These are phyloP conservation scores for Sicus ferrugineus DNA, from an alignment of 2,888 invertebrate species.

Conservation along the genomic window DNA sequence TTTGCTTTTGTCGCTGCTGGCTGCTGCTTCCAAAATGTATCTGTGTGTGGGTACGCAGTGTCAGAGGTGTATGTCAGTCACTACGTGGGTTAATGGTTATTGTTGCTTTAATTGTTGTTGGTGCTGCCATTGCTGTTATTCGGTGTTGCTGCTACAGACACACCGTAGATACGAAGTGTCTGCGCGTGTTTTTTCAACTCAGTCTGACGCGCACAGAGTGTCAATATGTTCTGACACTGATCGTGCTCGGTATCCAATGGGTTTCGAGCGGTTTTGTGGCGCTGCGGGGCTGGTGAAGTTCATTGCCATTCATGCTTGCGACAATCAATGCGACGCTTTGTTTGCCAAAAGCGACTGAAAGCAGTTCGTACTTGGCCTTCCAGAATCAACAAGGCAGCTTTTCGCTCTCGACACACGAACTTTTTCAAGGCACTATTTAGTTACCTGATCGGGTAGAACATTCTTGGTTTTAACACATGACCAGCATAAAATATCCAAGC, in stretches of 20 bases:
- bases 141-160: too few relatives aligned
- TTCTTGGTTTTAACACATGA: too few relatives aligned
- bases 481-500: too few relatives aligned
- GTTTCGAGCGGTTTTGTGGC: background rate
- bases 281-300: constrained; percentile 51
- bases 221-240: constrained; percentile 52
- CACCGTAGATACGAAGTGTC: too few relatives aligned
- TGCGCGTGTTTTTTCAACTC: constrained; percentile 23
- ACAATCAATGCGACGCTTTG: too few relatives aligned
- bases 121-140: constrained; percentile 44
- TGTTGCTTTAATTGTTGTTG: constrained; percentile 33
- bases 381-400: too few relatives aligned
- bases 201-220: constrained; percentile 46
- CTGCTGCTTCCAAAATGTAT: background rate
- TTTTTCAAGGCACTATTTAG: too few relatives aligned
- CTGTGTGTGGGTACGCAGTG: constrained; percentile 13
- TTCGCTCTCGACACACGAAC: too few relatives aligned
- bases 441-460: too few relatives aligned
- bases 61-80: constrained; percentile 32
- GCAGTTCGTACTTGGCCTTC: too few relatives aligned
- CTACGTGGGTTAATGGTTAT: background rate
- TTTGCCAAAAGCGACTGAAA: too few relatives aligned
- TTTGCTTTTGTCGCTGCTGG: constrained; percentile 14
- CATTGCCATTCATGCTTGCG: constrained; percentile 51
- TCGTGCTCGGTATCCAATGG: constrained; percentile 38